Conservation (phyloP, 2,113 vertebrate species). For the Toxotes chatareus region DNA sequence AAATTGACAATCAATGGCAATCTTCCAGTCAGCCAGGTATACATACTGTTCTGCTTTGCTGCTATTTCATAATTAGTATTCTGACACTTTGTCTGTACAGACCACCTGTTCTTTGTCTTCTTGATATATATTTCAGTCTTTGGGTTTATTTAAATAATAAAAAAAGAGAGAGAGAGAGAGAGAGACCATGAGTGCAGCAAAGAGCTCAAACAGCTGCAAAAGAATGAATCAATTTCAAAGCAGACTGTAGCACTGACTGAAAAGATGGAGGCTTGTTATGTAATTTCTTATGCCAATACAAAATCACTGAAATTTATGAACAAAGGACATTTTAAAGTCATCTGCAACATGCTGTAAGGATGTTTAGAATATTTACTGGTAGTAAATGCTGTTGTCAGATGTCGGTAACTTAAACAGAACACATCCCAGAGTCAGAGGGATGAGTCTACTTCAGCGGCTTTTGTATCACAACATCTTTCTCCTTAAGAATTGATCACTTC, state of each 20-base stretch:
- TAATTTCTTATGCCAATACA: too few relatives aligned
- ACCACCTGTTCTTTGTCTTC: neutral
- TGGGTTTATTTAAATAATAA: neutral
- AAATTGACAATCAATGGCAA: too few relatives aligned
- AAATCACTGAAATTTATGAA: too few relatives aligned
- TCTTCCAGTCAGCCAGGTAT: neutral
- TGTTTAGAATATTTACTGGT: neutral
- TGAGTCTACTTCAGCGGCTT: neutral
- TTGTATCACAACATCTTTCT: neutral
- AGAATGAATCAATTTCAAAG: too few relatives aligned
- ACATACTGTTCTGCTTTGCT: neutral
- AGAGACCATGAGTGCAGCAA: too few relatives aligned
- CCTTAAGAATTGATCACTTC: too few relatives aligned
- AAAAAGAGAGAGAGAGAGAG: too few relatives aligned
- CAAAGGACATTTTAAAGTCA: neutral
- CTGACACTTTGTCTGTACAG: neutral
- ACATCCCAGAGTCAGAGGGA: neutral
- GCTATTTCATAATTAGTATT: neutral
- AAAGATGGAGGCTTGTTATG: too few relatives aligned
- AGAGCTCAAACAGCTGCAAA: too few relatives aligned
- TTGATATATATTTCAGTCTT: neutral
- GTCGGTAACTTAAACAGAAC: neutral
- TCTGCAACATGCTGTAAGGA: neutral
- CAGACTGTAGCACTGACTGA: too few relatives aligned
- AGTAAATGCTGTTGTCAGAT: neutral